Evolutionary conservation across 2,113 vertebrate species (phyloP).

Genomic region (Coptodon bakossiorum): DNA sequence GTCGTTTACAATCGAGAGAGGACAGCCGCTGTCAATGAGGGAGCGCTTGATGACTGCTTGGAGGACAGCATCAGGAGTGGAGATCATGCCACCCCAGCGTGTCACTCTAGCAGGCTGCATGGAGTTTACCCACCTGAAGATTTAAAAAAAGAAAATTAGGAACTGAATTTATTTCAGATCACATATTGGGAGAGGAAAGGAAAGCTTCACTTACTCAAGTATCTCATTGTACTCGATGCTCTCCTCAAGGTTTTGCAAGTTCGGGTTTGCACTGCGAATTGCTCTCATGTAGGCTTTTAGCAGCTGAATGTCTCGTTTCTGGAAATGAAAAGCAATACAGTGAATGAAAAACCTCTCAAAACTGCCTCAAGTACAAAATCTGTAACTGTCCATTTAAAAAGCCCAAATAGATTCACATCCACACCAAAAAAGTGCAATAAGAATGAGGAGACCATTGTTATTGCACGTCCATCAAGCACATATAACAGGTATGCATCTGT

Average conservation of each 20-base stretch:
- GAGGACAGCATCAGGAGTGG: slow-evolving; percentile 91
- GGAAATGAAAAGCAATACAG: not conserved
- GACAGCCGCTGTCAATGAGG: slow-evolving; percentile 94
- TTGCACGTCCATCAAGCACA: accelerated
- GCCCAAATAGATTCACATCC: not conserved
- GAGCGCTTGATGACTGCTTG: slow-evolving; percentile 98
- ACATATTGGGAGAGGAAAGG: not conserved
- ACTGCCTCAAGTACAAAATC: not conserved
- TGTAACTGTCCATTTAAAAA: not conserved
- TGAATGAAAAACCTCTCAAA: not conserved
- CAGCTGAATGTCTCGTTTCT: slow-evolving; percentile 98
- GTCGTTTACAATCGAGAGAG: slow-evolving; percentile 91
- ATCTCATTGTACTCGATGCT: slow-evolving; percentile 99
- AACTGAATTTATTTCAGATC: not conserved
- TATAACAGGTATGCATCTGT: not conserved
- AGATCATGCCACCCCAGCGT: slow-evolving; percentile 98
- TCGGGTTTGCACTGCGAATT: slow-evolving; percentile 96
- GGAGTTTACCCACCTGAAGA: slow-evolving; percentile 91
- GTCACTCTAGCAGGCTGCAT: slow-evolving; percentile 96
- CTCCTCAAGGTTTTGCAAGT: slow-evolving; percentile 95
- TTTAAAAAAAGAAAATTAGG: not conserved
- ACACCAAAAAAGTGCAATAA: not conserved
- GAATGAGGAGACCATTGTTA: not conserved
- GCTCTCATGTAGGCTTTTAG: slow-evolving; percentile 97
- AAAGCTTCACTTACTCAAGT: slow-evolving; percentile 81